Base-by-base conservation (phyloP, 2,113 vertebrate species). In the Psittacus erithacus region DNA sequence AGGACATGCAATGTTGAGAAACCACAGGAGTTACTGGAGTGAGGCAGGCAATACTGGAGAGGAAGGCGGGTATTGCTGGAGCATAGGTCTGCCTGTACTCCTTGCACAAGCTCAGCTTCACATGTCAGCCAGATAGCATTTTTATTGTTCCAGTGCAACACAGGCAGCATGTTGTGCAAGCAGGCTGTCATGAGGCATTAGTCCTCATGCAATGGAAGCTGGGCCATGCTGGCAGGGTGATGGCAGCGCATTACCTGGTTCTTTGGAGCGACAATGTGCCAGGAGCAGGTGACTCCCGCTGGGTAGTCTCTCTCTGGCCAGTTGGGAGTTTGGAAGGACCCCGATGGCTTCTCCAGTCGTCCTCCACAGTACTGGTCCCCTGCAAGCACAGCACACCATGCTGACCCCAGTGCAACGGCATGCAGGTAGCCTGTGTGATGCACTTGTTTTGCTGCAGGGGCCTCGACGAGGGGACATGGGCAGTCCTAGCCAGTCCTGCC, bases 291-390 rank as follows among this genome's bases (percentile, higher is more conserved):
- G 92, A 99, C 99, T 23, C 99, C 99, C 2, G 99, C 98, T 12
- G 99, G 99, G 89, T 99, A 99, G 97, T 99, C 99, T 75, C 98
- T 98, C 62, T 99, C 99, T 0, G 99, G 99, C 99, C 99, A 99
- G 97, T 99, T 99, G 60, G 99, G 99, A 0, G 99, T 99, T 96
- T 99, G 98, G 93, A 99, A 99, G 81, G 98, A 98, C 41, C 99
- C 99, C 0, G 98, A 96, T 1, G 99, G 98, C 92, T 98, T 99
- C 81, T 99, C 98, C 95, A 99, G 95, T 43, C 98, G 98, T 50
- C 99, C 99, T 43, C 99, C 99, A 88, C 99, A 99, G 96, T 99
- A 99, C 93, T 99, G 99, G n/a, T 99, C 99, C n/a, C 99, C 99
- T 99, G 97, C 50, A 96, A 97, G 41, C 9, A 94, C 74, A 97